Evolutionary conservation across 2,888 invertebrate species (phyloP), one percentile per base, ranked within the genome.

Genomic region (Temnothorax rugatulus): DNA sequence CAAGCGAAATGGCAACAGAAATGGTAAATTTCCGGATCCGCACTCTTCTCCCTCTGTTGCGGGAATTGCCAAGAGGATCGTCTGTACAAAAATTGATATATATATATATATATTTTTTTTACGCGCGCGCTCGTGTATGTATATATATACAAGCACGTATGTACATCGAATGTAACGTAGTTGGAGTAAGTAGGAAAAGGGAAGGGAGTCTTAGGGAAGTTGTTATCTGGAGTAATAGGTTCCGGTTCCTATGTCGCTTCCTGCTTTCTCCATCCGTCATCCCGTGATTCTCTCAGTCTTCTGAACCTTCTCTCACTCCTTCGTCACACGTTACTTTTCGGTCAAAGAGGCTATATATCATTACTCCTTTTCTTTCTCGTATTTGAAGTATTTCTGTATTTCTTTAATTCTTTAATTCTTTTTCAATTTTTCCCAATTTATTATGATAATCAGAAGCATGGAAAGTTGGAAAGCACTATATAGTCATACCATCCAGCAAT

Each of bases 181-280:
- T 89, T 84, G 83, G 87, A 89, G 29, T 29, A 88, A 88, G 91
- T 88, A 87, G 91, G 91, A 92, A 92, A 94, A 94, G 94, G 95
- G 86, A 85, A 85, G 89, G 88, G 86, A 91, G 89, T 88, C 91
- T 90, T 87, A 84, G 89, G 91, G 92, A 92, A 90, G 92, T 92
- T 93, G 91, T 92, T 92, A 91, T 91, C 90, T 89, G 89, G 86
- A 92, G 91, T 92, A 92, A 93, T 92, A 91, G 92, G 88, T 92
- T 91, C 92, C 92, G 92, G 90, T 92, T 92, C 90, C 91, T 89
- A 90, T 90, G 89, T 90, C 88, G 90, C 87, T 91, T 90, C 91
- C 91, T 89, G 87, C 89, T 88, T 88, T 89, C 89, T 89, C 87
- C 90, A 89, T 91, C 89, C 90, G 90, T 92, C 91, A 91, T 92